phyloP scores from a whole-genome alignment of 1,140 invertebrate species.

The Drosophila athabasca region DNA sequence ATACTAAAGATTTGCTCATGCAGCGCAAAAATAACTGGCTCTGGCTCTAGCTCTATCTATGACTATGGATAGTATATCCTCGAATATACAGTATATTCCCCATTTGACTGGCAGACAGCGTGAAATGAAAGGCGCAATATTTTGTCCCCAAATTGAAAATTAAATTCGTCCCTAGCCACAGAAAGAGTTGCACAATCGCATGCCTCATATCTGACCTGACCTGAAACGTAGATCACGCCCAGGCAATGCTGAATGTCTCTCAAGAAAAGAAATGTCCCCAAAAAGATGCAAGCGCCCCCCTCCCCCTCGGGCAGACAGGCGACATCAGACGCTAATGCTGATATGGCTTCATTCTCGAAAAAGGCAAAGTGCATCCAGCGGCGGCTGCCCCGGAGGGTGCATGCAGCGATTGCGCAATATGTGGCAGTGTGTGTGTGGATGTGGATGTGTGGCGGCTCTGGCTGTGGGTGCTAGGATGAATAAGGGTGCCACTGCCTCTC shows the following conservation, averaged over 20 bases:
- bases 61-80: constrained; percentile 11
- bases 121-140: constrained; percentile 59
- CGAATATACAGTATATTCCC: background rate
- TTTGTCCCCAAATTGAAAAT: constrained; percentile 74
- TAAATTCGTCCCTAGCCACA: constrained; percentile 47
- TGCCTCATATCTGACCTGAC: constrained; percentile 75
- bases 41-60: constrained; percentile 23
- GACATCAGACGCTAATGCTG: constrained; percentile 74
- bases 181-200: constrained; percentile 52
- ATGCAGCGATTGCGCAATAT: constrained; percentile 66
- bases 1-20: constrained; percentile 78
- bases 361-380: constrained; percentile 65
- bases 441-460: constrained; percentile 19
- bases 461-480: constrained; percentile 9
- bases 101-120: constrained; percentile 50
- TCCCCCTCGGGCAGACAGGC: constrained; percentile 39
- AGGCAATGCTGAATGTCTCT: constrained; percentile 40
- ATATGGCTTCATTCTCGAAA: constrained; percentile 72
- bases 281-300: constrained; percentile 45
- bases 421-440: constrained; percentile 11
- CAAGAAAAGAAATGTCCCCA: constrained; percentile 48
- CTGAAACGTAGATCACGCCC: constrained; percentile 49
- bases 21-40: constrained; percentile 77
- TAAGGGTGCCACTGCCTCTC: background rate
- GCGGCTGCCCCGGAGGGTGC: constrained; percentile 27